Percentiles rank a stretch among this genome's conserved stretches.
Evolutionary conservation across 1,140 invertebrate species (phyloP).

Genomic region (Pteromalus puparum): DNA sequence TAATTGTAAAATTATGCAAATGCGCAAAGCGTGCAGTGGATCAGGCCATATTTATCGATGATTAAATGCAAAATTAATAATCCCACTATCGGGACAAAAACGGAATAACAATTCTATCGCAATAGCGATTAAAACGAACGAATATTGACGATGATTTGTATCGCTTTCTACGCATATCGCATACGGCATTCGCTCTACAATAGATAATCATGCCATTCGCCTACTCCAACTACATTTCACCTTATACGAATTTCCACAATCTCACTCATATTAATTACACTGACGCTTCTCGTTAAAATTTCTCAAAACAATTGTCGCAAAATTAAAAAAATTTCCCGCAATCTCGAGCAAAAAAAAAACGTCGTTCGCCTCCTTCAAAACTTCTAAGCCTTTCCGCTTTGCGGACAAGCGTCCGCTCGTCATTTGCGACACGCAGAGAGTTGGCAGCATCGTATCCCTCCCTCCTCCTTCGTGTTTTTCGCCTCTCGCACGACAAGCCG

Average conservation of each 20-base stretch:
- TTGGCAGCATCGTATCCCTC: background rate
- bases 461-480: background rate
- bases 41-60: background rate
- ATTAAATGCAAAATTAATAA: background rate
- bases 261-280: too few species aligned
- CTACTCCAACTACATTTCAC: background rate
- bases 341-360: too few species aligned
- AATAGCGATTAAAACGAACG: background rate
- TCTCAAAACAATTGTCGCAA: background rate
- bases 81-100: too few species aligned
- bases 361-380: background rate
- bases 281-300: background rate
- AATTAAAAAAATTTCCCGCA: background rate
- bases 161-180: background rate
- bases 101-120: too few species aligned
- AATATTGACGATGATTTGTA: background rate
- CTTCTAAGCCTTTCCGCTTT: slow-evolving; percentile 60
- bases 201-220: background rate
- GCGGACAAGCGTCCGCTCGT: slow-evolving; percentile 34
- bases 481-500: slow-evolving; percentile 15
- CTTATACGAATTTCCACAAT: too few species aligned
- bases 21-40: too few species aligned
- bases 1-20: too few species aligned
- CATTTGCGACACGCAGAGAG: slow-evolving; percentile 49
- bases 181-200: background rate